phyloP scores from a whole-genome alignment of 2,113 vertebrate genomes.

The Amblyornis subalaris region DNA sequence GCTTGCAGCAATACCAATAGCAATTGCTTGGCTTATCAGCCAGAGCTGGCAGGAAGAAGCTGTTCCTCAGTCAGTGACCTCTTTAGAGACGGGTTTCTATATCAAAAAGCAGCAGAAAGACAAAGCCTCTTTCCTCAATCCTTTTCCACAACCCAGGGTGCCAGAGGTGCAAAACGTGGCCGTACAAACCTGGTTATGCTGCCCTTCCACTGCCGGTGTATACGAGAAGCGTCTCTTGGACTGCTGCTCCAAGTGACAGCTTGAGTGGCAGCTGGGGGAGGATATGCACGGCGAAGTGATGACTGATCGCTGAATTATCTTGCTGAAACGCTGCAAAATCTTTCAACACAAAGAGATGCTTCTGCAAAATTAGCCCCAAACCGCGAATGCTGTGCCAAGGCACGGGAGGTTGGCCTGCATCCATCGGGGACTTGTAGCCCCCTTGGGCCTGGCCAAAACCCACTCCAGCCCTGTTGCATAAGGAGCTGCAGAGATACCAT shows the following conservation, averaged over 20 bases:
- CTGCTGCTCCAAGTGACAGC: neutral
- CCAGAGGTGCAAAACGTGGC: neutral
- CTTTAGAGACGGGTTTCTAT: neutral
- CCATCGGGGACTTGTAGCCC: neutral
- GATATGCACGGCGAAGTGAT: neutral
- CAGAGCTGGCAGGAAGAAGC: neutral
- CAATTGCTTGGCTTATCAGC: neutral
- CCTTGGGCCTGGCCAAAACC: neutral
- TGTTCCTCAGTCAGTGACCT: neutral
- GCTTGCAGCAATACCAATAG: neutral
- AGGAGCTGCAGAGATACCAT: neutral
- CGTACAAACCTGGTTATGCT: neutral
- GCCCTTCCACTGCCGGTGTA: accelerated
- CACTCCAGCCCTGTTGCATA: neutral
- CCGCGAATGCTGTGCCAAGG: neutral
- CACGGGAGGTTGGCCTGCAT: accelerated
- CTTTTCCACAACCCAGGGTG: too few species aligned
- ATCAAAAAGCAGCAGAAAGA: neutral
- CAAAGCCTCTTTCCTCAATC: neutral
- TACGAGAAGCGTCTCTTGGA: neutral
- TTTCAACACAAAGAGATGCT: neutral
- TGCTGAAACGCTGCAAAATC: neutral
- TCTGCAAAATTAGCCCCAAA: neutral
- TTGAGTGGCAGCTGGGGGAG: conserved; percentile 18
- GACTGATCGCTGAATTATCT: neutral